phyloP scores from a whole-genome alignment of 2,113 vertebrate genomes.

The Pterocles gutturalis region DNA sequence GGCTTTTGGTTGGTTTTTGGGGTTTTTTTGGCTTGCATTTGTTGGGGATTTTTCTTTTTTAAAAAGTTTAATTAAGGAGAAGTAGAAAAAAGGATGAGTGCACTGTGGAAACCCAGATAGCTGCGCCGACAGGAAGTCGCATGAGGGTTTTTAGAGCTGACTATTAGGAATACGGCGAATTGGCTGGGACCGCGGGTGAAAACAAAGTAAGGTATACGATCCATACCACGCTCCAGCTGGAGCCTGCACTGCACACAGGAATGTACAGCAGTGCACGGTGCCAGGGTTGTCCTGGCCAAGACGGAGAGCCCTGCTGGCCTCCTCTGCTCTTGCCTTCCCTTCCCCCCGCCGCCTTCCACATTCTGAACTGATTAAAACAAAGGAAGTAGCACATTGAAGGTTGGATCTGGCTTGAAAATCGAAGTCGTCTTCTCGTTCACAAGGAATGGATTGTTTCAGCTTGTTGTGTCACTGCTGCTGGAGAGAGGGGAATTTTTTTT shows the following conservation, averaged over 20 bases:
- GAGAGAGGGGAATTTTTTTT: constrained; percentile 75
- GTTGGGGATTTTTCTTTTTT: neutral
- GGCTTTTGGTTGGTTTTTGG: neutral
- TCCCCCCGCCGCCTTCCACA: constrained; percentile 15
- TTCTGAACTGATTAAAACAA: constrained; percentile 76
- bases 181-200: neutral
- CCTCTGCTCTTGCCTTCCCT: neutral
- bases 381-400: constrained; percentile 77
- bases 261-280: neutral
- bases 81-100: neutral
- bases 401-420: constrained; percentile 71
- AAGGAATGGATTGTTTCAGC: constrained; percentile 85
- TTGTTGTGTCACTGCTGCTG: constrained; percentile 78
- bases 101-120: neutral
- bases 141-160: neutral
- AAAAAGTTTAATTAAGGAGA: constrained; percentile 17
- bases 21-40: neutral
- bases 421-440: constrained; percentile 77
- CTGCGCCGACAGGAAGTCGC: constrained; percentile 47
- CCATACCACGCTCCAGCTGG: constrained; percentile 23
- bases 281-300: neutral
- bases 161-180: neutral
- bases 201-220: neutral
- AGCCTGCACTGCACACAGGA: neutral
- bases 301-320: neutral